phyloP scores from a whole-genome alignment of 2,888 invertebrate genomes.

The Nectonema munidae region DNA sequence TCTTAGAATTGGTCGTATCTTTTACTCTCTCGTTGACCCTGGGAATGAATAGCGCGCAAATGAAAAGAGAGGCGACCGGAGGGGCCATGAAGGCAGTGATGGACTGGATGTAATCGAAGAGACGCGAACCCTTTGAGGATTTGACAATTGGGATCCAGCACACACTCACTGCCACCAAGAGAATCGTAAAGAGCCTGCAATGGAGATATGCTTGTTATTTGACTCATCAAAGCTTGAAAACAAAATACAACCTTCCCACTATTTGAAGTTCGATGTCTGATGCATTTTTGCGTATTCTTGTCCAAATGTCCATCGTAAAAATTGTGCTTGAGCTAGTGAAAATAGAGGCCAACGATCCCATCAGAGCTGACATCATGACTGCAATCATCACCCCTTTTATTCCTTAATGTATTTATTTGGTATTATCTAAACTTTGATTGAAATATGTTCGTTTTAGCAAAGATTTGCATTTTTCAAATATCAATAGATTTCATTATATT shows the following conservation, averaged over 20 bases:
- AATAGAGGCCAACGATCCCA: constrained; percentile 29
- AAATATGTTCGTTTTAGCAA: too few relatives aligned
- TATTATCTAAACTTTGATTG: too few relatives aligned
- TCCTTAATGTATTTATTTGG: too few relatives aligned
- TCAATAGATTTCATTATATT: too few relatives aligned
- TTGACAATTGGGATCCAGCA: constrained; percentile 28
- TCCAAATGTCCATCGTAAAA: constrained; percentile 28
- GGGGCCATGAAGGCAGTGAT: constrained; percentile 29
- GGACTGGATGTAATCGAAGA: constrained; percentile 29
- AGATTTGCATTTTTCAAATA: too few relatives aligned
- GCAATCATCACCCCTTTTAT: constrained; percentile 27
- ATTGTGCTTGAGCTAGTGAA: constrained; percentile 28
- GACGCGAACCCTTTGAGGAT: constrained; percentile 25
- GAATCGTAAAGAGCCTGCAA: constrained; percentile 21
- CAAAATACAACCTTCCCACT: constrained; percentile 26
- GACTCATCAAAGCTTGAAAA: too few relatives aligned
- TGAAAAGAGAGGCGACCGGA: constrained; percentile 28
- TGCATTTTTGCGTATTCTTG: constrained; percentile 22
- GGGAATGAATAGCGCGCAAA: constrained; percentile 26
- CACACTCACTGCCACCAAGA: constrained; percentile 21
- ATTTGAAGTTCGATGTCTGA: constrained; percentile 25
- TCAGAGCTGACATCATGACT: constrained; percentile 29
- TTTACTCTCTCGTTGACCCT: constrained; percentile 27
- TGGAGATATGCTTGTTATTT: too few relatives aligned
- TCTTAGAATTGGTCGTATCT: too few relatives aligned